These are phyloP conservation scores for Drosophila neotestacea DNA, from an alignment of 2,888 invertebrate genomes.

Conservation along the genomic window DNA sequence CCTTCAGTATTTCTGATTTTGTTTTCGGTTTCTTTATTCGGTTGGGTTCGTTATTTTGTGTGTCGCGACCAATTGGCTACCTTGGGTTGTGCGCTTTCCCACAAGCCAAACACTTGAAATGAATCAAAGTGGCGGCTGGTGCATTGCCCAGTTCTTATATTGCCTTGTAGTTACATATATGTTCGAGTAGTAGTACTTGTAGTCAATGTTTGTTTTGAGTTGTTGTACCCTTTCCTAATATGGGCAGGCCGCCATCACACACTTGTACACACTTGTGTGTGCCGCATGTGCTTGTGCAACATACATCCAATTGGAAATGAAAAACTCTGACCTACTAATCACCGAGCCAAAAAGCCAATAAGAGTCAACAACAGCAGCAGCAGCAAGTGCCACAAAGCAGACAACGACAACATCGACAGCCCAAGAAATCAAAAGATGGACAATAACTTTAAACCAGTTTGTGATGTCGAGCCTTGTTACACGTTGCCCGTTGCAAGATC, in stretches of 20 bases:
- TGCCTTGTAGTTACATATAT: constrained; percentile 60
- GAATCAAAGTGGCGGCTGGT: constrained; percentile 58
- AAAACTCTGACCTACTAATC: constrained; percentile 81
- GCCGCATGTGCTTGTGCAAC: constrained; percentile 67
- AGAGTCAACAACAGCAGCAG: constrained; percentile 65
- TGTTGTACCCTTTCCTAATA: constrained; percentile 78
- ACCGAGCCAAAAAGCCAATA: constrained; percentile 81
- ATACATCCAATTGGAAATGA: constrained; percentile 80
- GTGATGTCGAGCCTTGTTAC: constrained; percentile 69
- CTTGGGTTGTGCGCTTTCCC: constrained; percentile 63
- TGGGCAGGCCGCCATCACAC: constrained; percentile 60
- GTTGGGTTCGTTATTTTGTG: constrained; percentile 1
- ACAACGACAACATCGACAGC: constrained; percentile 68
- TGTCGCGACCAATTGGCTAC: constrained; percentile 44
- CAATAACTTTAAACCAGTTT: constrained; percentile 80
- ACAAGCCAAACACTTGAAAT: constrained; percentile 58
- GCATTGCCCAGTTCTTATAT: constrained; percentile 67
- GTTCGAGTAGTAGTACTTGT: constrained; percentile 40
- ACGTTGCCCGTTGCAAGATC: constrained; percentile 39
- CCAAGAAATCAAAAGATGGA: constrained; percentile 80
- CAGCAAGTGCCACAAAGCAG: constrained; percentile 61
- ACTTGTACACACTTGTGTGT: constrained; percentile 59
- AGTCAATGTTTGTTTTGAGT: constrained; percentile 60
- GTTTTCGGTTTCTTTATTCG: not conserved
- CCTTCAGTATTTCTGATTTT: not conserved